Base-by-base conservation (phyloP, 2,888 invertebrate species). In the Andricus curvator region DNA sequence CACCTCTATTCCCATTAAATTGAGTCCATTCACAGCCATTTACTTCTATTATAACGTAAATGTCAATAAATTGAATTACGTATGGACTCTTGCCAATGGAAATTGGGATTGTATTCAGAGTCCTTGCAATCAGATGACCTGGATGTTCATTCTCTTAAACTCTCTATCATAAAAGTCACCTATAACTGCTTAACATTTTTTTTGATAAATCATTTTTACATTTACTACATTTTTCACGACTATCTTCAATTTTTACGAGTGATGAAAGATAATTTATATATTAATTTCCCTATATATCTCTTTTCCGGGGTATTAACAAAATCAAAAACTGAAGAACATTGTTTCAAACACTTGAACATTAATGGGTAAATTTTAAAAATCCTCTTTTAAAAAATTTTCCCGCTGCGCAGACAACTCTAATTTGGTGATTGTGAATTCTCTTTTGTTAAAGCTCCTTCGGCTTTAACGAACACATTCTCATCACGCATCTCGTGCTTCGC, bases 1-100 rank as follows among this genome's bases (percentile, higher is more conserved):
- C 20, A 20, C 66, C 37, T 66, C 2, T 2, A 41, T 66, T 37
- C 1, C 33, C 33, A 37, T 66, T 66, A 37, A 37, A 37, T n/a
- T 3, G 3, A 37, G 41, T 41, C 66, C 37, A 66, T 66, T 66
- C 37, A 41, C 37, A n/a, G 20, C 37, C 66, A 66, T 66, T 66
- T 66, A 66, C 37, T 15, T 20, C 20, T 66, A 41, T 66, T 33
- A 66, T 66, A 66, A 66, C 37, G 37, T n/a, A n/a, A 66, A 66
- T 66, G 66, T 66, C 66, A 66, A 66, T 66, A 66, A 66, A 66
- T 66, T 66, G 66, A 66, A 66, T 66, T 66, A 66, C 33, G 33
- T 13, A 66, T 66, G 66, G 66, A 66, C 33, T 41, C 66, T 33
- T 66, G 66, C 66, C 66, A 66, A 66, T 41, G 37, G 66, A 37